These are phyloP conservation scores for Podarcis raffonei DNA, from an alignment of 2,113 vertebrate species.

Conservation along the genomic window DNA sequence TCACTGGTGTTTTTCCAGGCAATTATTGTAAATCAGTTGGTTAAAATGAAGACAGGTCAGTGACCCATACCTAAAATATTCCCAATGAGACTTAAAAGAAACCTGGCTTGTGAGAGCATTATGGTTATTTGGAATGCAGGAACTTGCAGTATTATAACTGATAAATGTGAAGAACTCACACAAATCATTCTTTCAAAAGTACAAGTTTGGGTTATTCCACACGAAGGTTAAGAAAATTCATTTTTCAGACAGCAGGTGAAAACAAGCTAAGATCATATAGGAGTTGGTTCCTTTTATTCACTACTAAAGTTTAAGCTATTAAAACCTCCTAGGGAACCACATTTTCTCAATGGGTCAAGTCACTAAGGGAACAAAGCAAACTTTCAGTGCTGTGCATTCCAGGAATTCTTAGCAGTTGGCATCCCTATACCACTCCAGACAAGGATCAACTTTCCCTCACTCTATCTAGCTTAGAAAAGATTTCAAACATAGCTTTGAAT, in stretches of 20 bases:
- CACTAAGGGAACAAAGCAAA: constrained; percentile 95
- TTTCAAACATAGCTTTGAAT: constrained; percentile 49
- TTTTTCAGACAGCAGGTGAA: constrained; percentile 79
- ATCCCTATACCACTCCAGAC: constrained; percentile 77
- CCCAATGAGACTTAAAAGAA: constrained; percentile 60
- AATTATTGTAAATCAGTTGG: constrained; percentile 68
- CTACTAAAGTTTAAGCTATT: constrained; percentile 73
- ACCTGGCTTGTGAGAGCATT: constrained; percentile 54
- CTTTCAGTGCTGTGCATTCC: constrained; percentile 94
- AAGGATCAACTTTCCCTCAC: constrained; percentile 57
- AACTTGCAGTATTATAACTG: constrained; percentile 54
- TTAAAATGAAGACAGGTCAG: constrained; percentile 59
- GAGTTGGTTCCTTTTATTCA: constrained; percentile 73
- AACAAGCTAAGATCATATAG: constrained; percentile 72
- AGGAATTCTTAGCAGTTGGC: constrained; percentile 91
- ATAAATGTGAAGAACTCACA: constrained; percentile 63
- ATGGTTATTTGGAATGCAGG: constrained; percentile 50
- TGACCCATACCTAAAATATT: constrained; percentile 50
- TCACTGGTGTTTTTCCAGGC: background rate
- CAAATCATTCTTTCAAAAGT: constrained; percentile 69
- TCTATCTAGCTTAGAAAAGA: constrained; percentile 37
- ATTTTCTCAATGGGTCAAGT: constrained; percentile 85
- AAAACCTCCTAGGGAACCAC: constrained; percentile 80
- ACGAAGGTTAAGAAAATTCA: constrained; percentile 75
- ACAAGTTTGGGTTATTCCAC: constrained; percentile 63